Percentiles rank a stretch among this genome's conserved stretches.
Conservation (phyloP, 2,113 vertebrate species). For the Ondatra zibethicus region DNA sequence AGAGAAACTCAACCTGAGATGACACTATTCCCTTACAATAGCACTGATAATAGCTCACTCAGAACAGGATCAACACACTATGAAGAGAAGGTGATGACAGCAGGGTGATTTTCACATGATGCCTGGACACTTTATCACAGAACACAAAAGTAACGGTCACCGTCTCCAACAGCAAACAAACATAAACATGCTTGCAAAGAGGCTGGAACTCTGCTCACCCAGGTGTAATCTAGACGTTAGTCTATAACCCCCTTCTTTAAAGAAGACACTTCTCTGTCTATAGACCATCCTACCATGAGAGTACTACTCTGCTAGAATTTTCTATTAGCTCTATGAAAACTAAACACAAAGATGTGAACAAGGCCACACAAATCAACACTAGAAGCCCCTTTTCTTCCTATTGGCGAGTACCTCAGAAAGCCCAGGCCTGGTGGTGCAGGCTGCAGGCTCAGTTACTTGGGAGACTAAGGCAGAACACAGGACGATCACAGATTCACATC, state of each 20-base stretch:
- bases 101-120: neutral
- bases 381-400: neutral
- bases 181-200: neutral
- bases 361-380: slow-evolving; percentile 8
- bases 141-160: neutral
- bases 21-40: neutral
- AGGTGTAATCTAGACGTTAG: neutral
- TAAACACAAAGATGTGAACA: slow-evolving; percentile 44
- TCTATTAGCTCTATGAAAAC: neutral
- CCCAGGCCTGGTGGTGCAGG: neutral
- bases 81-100: neutral
- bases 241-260: slow-evolving; percentile 3
- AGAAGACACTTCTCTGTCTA: neutral
- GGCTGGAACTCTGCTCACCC: neutral
- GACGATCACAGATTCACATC: neutral
- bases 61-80: neutral
- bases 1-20: neutral
- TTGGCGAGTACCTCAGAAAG: neutral
- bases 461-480: neutral
- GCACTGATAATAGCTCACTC: neutral
- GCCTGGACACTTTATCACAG: neutral
- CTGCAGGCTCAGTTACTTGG: neutral
- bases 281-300: neutral
- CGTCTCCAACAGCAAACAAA: neutral
- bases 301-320: neutral